Conservation (phyloP, 2,888 invertebrate genomes). For the Machimus rusticus region DNA sequence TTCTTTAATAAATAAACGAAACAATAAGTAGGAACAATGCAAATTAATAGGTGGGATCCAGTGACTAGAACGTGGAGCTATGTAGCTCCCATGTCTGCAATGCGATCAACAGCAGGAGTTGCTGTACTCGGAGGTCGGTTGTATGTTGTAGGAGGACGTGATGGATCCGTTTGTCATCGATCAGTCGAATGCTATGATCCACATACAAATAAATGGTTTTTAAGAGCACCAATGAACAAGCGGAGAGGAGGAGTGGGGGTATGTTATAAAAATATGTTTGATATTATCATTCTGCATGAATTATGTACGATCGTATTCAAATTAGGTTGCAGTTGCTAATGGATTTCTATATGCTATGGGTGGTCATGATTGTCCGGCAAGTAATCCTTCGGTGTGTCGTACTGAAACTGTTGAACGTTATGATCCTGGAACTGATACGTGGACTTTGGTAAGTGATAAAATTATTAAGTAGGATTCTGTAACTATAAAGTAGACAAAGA, state of each 20-base stretch:
- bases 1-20: background rate
- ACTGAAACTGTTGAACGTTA: slow-evolving; percentile 92
- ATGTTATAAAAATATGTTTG: slow-evolving; percentile 52
- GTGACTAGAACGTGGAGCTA: slow-evolving; percentile 87
- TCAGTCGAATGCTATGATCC: slow-evolving; percentile 89
- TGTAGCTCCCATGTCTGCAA: slow-evolving; percentile 88
- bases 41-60: slow-evolving; percentile 79
- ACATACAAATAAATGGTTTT: slow-evolving; percentile 76
- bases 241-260: slow-evolving; percentile 90
- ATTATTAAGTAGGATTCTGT: background rate
- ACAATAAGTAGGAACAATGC: background rate
- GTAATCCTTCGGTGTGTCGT: slow-evolving; percentile 80
- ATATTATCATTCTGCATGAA: background rate
- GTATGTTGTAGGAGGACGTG: slow-evolving; percentile 92
- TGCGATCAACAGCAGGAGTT: slow-evolving; percentile 86
- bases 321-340: slow-evolving; percentile 78
- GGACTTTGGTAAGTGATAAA: slow-evolving; percentile 71
- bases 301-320: background rate
- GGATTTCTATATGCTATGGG: slow-evolving; percentile 92
- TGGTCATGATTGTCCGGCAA: slow-evolving; percentile 92
- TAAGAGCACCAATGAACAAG: slow-evolving; percentile 86
- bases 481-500: no score
- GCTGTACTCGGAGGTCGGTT: slow-evolving; percentile 84
- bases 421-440: slow-evolving; percentile 79
- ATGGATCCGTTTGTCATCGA: slow-evolving; percentile 88